phyloP scores from a whole-genome alignment of 2,888 invertebrate species.

The Drosophila multiciliata region DNA sequence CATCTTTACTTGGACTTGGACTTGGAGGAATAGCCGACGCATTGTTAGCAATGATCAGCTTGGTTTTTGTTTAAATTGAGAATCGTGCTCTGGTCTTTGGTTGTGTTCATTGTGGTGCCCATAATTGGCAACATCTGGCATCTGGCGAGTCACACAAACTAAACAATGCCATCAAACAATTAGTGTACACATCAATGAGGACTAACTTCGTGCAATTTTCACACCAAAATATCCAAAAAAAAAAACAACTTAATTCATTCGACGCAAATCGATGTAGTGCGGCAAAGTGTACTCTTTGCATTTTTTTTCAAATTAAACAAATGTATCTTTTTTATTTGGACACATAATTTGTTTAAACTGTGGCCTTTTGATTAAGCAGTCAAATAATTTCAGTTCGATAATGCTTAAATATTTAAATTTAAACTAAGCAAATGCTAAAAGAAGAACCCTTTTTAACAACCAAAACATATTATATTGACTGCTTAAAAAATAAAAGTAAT shows the following conservation, averaged over 20 bases:
- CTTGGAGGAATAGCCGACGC: not conserved
- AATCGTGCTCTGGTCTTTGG: conserved; percentile 6
- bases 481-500: not conserved
- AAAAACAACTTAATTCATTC: conserved; percentile 31
- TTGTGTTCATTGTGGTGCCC: conserved; percentile 35
- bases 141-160: conserved; percentile 32
- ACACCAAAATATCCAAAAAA: conserved; percentile 43
- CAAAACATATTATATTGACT: not conserved
- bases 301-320: not conserved
- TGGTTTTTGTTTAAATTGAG: conserved; percentile 2
- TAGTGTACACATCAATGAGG: conserved; percentile 36
- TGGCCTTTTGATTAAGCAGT: not conserved
- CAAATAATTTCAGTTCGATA: not conserved
- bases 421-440: not conserved
- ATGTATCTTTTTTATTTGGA: not conserved
- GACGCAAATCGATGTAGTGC: not conserved
- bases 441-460: no score
- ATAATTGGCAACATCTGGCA: conserved; percentile 63
- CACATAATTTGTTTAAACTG: not conserved
- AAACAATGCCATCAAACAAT: conserved; percentile 40
- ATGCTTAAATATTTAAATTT: not conserved
- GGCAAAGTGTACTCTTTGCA: not conserved
- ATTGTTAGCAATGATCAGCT: conserved; percentile 46
- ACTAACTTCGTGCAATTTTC: conserved; percentile 45
- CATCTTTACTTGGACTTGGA: conserved; percentile 35